phyloP scores from a whole-genome alignment of 2,888 invertebrate species.

The Buathra laborator region DNA sequence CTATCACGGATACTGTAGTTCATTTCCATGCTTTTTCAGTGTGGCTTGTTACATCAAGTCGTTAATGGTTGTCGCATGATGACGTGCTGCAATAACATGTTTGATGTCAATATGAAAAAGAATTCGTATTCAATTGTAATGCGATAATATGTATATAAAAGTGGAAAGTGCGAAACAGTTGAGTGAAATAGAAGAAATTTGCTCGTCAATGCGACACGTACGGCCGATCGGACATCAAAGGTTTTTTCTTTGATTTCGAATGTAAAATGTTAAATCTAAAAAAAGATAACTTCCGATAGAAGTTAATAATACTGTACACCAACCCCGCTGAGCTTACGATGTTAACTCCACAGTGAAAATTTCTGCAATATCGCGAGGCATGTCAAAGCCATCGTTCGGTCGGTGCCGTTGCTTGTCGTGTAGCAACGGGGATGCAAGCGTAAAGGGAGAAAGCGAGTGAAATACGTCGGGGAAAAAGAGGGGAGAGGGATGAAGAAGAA shows the following conservation, averaged over 20 bases:
- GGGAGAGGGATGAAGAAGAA: constrained; percentile 23
- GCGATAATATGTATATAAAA: no score
- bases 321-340: background rate
- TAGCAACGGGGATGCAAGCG: background rate
- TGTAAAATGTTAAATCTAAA: no score
- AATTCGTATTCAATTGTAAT: no score
- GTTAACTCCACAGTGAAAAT: constrained; percentile 28
- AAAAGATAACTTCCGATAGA: background rate
- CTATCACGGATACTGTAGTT: no score
- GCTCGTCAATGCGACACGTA: background rate
- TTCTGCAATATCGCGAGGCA: constrained; percentile 59
- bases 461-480: background rate
- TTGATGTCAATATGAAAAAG: no score
- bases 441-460: constrained; percentile 8
- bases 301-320: constrained; percentile 5
- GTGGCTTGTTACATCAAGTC: no score
- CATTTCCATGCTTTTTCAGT: no score
- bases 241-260: no score
- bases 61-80: no score
- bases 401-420: constrained; percentile 3
- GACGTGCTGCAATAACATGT: no score
- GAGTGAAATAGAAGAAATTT: no score
- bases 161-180: no score
- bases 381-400: constrained; percentile 38
- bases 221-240: background rate